A percentile compares a stretch with the other conserved stretches of the same genome.
Conservation (phyloP, 92 coral and sea anemone species). For the Blastomussa wellsi region DNA sequence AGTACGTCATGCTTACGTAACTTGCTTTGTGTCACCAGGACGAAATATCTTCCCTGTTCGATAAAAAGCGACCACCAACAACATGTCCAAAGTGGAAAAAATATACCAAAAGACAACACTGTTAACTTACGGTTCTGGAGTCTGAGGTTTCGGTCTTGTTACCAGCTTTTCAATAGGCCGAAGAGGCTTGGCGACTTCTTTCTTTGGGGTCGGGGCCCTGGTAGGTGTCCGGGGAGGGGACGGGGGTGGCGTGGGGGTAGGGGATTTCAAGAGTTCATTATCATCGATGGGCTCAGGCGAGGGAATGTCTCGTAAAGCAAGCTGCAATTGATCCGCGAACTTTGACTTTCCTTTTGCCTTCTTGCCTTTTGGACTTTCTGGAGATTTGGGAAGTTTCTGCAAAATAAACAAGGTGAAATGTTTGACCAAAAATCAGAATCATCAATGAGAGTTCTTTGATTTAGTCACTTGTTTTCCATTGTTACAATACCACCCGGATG, state of each 20-base stretch:
- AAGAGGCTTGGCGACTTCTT: slow-evolving; percentile 65
- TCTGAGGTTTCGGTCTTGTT: slow-evolving; percentile 78
- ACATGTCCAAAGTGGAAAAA: background rate
- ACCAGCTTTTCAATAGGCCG: slow-evolving; percentile 82
- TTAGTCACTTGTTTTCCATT: background rate
- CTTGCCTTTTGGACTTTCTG: slow-evolving; percentile 71
- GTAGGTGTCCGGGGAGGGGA: slow-evolving; percentile 70
- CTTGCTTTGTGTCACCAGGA: background rate
- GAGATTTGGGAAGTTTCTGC: slow-evolving; percentile 62
- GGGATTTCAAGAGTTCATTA: slow-evolving; percentile 67
- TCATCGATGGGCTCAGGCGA: slow-evolving; percentile 66
- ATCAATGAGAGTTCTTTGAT: background rate
- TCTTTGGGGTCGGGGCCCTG: slow-evolving; percentile 62
- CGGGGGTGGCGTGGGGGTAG: slow-evolving; percentile 85
- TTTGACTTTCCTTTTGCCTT: slow-evolving; percentile 41
- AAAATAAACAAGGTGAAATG: background rate
- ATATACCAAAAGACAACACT: background rate
- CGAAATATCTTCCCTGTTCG: background rate
- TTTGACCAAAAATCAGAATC: background rate
- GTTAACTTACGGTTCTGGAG: slow-evolving; percentile 84
- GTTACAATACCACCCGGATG: background rate
- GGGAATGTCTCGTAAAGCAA: slow-evolving; percentile 75
- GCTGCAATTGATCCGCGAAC: slow-evolving; percentile 71
- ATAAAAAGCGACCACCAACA: background rate
- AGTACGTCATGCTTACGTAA: background rate